Base-by-base conservation (phyloP, 2,888 invertebrate genomes). In the Eubasilissa splendida region DNA sequence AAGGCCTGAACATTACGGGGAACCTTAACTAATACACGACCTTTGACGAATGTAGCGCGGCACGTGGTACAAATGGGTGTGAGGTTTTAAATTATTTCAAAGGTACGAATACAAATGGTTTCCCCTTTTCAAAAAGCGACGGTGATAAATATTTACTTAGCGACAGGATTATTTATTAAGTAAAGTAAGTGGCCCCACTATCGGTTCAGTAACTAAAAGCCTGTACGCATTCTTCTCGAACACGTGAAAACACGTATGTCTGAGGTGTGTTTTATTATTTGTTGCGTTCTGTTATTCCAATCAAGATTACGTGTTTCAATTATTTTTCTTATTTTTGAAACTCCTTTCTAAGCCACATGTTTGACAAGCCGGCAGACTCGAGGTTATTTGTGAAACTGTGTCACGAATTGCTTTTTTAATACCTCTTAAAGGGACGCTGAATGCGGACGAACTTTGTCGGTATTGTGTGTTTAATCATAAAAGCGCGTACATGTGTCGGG, bases 111-210 rank as follows among this genome's bases (percentile, higher is more conserved):
- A 74, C 78, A 78, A 78, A 78, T 63, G 42, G 73, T 60, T 66
- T 77, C 60, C 77, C 59, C 54, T 66, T 77, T 80, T 77, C 59
- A 76, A 76, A 80, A 80, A 63, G 80, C 77, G 80, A 80, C 71
- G 75, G 65, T 77, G 80, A 77, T 77, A 80, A 80, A 80, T 80
- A 78, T 81, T 81, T 81, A 77, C 81, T 78, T 76, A 74, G 77
- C 74, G 78, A 81, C 78, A 78, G 81, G 74, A 76, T 81, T 81
- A 81, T 81, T 81, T 74, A 81, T 78, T 77, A 68, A 77, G 66
- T 53, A 78, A 59, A 52, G 59, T 59, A 14, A 59, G 71, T 54
- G 54, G 50, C 50, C 42, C 68, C 50, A 50, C 68, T 68, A 68
- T 50, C 12, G 68, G 52, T 52, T 52, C 50, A 8, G 68, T 50